A percentile compares a stretch with the other conserved stretches of the same genome.
Conservation (phyloP, 2,113 vertebrate genomes). For the Prochilodus magdalenae region DNA sequence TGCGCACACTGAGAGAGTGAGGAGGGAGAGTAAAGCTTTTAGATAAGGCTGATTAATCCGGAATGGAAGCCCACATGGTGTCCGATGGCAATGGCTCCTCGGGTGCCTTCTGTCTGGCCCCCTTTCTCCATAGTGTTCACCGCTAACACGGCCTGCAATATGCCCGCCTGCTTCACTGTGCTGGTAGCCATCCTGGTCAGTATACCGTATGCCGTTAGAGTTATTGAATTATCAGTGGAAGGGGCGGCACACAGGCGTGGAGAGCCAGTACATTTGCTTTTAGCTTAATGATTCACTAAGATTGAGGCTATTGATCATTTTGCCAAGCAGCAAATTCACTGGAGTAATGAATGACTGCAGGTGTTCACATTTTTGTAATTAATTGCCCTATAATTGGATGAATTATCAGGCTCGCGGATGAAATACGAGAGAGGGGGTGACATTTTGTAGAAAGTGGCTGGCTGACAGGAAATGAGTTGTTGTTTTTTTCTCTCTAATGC, state of each 20-base stretch:
- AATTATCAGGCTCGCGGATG: slow-evolving; percentile 69
- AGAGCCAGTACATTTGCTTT: slow-evolving; percentile 53
- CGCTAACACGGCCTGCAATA: slow-evolving; percentile 39
- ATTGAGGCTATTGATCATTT: slow-evolving; percentile 58
- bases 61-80: slow-evolving; percentile 49
- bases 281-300: slow-evolving; percentile 57
- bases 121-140: slow-evolving; percentile 18
- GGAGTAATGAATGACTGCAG: slow-evolving; percentile 72
- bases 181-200: slow-evolving; percentile 36
- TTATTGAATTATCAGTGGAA: slow-evolving; percentile 47
- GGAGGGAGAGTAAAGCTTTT: slow-evolving; percentile 41
- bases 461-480: slow-evolving; percentile 56
- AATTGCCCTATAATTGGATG: slow-evolving; percentile 73
- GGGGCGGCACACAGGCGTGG: slow-evolving; percentile 25
- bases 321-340: slow-evolving; percentile 59
- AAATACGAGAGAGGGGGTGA: slow-evolving; percentile 61
- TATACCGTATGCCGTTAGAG: slow-evolving; percentile 35
- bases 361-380: slow-evolving; percentile 74
- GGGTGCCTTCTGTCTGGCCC: slow-evolving; percentile 17
- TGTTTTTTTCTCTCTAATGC: slow-evolving; percentile 43
- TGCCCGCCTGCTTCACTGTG: slow-evolving; percentile 34
- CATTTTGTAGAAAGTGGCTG: slow-evolving; percentile 60
- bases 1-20: background rate
- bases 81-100: slow-evolving; percentile 33
- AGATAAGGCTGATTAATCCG: slow-evolving; percentile 50